These are phyloP conservation scores for Phania funesta DNA, from an alignment of 2,888 invertebrate species.

Conservation along the genomic window DNA sequence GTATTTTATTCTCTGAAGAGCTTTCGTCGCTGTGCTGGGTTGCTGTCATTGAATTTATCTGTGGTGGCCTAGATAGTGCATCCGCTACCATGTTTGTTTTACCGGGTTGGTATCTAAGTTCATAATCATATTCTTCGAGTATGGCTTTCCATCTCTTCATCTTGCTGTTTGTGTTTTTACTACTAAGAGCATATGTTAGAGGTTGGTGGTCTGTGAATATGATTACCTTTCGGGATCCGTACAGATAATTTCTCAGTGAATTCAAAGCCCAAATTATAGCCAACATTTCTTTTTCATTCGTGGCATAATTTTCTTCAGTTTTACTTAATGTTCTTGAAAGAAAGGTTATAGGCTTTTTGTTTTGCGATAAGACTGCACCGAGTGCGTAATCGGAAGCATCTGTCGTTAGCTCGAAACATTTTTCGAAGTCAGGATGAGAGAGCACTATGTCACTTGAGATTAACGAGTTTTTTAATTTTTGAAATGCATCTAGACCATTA, in stretches of 20 bases:
- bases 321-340: background rate
- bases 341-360: background rate
- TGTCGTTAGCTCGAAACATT: conserved; percentile 32
- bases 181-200: background rate
- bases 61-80: no score
- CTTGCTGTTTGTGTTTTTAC: background rate
- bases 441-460: background rate
- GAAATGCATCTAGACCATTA: conserved; percentile 18
- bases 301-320: no score
- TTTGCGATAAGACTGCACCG: conserved; percentile 54
- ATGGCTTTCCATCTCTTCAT: background rate
- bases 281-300: no score
- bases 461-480: conserved; percentile 59
- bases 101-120: no score
- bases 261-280: background rate
- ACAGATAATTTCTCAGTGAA: background rate
- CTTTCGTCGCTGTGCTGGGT: conserved; percentile 43
- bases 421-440: conserved; percentile 45
- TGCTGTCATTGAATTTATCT: conserved; percentile 8
- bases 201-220: background rate
- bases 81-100: no score
- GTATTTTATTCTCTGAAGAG: background rate
- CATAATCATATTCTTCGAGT: no score
- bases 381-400: conserved; percentile 70
- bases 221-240: background rate